These are phyloP conservation scores for Eutrigla gurnardus DNA, from an alignment of 2,797 vertebrate genomes.

Conservation along the genomic window DNA sequence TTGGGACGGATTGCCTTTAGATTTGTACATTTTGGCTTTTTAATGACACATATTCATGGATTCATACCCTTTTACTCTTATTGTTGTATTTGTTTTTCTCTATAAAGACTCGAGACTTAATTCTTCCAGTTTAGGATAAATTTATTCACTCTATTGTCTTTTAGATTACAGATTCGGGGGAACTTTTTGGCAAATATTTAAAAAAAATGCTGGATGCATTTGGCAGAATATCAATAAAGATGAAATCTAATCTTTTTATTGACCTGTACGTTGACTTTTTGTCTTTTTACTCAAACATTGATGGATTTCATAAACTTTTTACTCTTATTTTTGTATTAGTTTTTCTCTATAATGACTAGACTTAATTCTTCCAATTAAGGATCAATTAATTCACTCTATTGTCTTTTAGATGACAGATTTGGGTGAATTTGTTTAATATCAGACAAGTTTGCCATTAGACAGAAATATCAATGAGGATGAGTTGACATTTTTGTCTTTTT, in stretches of 20 bases:
- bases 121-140: slow-evolving; percentile 50
- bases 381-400: slow-evolving; percentile 1
- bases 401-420: no score
- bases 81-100: no score
- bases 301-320: no score
- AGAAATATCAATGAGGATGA: no score
- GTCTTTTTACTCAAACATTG: neutral
- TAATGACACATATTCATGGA: no score
- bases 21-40: no score
- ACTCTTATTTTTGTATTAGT: neutral
- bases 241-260: neutral
- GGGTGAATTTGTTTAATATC: no score
- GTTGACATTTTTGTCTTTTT: no score
- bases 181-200: slow-evolving; percentile 9
- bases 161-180: neutral
- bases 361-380: neutral
- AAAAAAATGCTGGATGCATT: neutral
- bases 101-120: no score
- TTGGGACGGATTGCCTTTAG: no score
- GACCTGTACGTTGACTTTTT: neutral
- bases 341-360: neutral
- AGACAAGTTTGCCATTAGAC: no score
- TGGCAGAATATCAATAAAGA: neutral
- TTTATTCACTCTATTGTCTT: slow-evolving; percentile 8
- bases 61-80: no score